Evolutionary conservation across 2,888 invertebrate species (phyloP).

Genomic region (Lathronympha strigana): DNA sequence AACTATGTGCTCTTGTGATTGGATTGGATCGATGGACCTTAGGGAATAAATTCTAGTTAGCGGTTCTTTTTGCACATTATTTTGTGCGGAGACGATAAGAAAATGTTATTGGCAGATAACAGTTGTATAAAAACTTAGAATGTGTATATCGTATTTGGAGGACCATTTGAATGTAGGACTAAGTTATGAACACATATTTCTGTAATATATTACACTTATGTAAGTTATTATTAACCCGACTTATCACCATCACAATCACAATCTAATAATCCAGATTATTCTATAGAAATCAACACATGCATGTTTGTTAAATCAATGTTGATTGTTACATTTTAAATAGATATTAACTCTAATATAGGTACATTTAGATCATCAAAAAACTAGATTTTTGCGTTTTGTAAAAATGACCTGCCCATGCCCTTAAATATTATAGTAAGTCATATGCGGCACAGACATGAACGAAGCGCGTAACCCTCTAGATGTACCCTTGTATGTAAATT

Average conservation of each 20-base stretch:
- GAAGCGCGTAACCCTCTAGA: background rate
- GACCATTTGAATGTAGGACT: constrained; percentile 33
- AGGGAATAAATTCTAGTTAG: constrained; percentile 37
- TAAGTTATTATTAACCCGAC: background rate
- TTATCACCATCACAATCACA: background rate
- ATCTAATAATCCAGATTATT: background rate
- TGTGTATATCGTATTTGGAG: constrained; percentile 9
- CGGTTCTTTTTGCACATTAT: constrained; percentile 29
- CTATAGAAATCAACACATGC: background rate
- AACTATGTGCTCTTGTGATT: constrained; percentile 34
- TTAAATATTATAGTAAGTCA: too few relatives aligned
- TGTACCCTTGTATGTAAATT: constrained; percentile 18
- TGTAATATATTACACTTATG: constrained; percentile 2
- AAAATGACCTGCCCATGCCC: too few relatives aligned
- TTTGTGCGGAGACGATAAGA: constrained; percentile 10
- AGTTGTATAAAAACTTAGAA: background rate
- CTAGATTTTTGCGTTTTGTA: too few relatives aligned
- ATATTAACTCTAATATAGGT: too few relatives aligned
- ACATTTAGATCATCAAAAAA: too few relatives aligned
- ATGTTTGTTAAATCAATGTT: constrained; percentile 5
- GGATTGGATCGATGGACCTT: constrained; percentile 36
- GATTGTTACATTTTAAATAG: background rate
- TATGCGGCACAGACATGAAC: background rate
- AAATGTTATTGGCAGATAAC: constrained; percentile 11
- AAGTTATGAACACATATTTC: constrained; percentile 4